These are phyloP conservation scores for Staurois parvus DNA, from an alignment of 2,797 vertebrate species.

Conservation along the genomic window DNA sequence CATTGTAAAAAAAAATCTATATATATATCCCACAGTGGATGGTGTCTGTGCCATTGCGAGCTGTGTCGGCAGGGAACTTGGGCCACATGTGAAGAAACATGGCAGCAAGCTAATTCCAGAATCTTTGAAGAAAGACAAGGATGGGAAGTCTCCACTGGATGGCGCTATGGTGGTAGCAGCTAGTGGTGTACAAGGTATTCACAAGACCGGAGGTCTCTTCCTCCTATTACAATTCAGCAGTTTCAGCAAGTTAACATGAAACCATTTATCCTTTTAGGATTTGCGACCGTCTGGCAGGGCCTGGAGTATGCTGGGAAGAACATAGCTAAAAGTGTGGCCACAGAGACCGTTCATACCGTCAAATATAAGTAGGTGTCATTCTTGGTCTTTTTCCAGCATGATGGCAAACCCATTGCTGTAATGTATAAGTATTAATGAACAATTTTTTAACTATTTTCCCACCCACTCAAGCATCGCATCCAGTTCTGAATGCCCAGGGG, in stretches of 20 bases:
- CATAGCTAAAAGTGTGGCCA: constrained; percentile 89
- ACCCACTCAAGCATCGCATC: too few species aligned
- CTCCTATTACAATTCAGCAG: not conserved
- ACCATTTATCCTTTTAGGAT: constrained; percentile 78
- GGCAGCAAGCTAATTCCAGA: constrained; percentile 95
- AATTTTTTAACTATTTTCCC: too few species aligned
- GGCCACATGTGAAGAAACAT: constrained; percentile 95
- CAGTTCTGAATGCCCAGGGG: too few species aligned
- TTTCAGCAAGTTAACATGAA: too few species aligned
- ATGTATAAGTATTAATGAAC: too few species aligned
- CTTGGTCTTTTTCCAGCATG: not conserved
- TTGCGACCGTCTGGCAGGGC: constrained; percentile 96
- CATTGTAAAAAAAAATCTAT: not conserved
- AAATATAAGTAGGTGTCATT: constrained; percentile 88
- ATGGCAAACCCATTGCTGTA: too few species aligned
- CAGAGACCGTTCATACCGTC: constrained; percentile 94
- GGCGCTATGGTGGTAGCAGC: constrained; percentile 96
- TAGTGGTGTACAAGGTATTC: constrained; percentile 93
- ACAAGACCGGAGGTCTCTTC: too few species aligned
- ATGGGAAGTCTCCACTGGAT: constrained; percentile 90
- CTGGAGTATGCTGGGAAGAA: constrained; percentile 93
- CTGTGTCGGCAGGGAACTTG: constrained; percentile 90
- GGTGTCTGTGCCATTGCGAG: constrained; percentile 90
- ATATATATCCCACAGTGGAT: constrained; percentile 82
- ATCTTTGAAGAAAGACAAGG: constrained; percentile 93